Percentiles rank a stretch among this genome's conserved stretches.
Evolutionary conservation across 92 coral and sea anemone genomes (phyloP).

Genomic region (Zoanthus sansibaricus): DNA sequence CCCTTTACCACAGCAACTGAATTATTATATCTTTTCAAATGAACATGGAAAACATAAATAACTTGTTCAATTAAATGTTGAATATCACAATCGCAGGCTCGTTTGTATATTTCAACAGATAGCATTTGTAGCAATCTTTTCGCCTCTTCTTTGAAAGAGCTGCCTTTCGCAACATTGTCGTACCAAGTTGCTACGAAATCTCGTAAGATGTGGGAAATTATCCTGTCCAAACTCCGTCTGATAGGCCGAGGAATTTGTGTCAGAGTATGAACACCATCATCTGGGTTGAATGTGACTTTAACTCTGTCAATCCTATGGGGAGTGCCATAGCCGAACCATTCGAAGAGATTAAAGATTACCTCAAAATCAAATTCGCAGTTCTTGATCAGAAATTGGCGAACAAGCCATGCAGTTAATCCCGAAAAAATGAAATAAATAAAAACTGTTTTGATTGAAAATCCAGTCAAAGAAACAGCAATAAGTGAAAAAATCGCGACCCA

Average conservation of each 20-base stretch:
- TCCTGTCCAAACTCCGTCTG: slow-evolving; percentile 61
- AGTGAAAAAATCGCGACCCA: slow-evolving; percentile 57
- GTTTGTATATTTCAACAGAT: slow-evolving; percentile 75
- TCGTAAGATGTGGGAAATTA: slow-evolving; percentile 73
- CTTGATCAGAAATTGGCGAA: slow-evolving; percentile 66
- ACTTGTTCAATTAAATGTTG: slow-evolving; percentile 79
- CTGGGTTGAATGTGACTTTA: slow-evolving; percentile 48
- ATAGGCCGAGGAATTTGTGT: slow-evolving; percentile 79
- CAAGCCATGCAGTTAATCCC: slow-evolving; percentile 59
- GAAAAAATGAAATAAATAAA: slow-evolving; percentile 50
- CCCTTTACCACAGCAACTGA: slow-evolving; percentile 70
- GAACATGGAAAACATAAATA: slow-evolving; percentile 79
- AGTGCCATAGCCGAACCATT: slow-evolving; percentile 80
- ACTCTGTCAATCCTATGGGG: slow-evolving; percentile 73
- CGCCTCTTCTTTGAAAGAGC: slow-evolving; percentile 76
- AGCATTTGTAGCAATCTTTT: slow-evolving; percentile 72
- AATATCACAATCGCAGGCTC: slow-evolving; percentile 73
- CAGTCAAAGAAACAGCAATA: slow-evolving; percentile 71
- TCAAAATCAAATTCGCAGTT: slow-evolving; percentile 83
- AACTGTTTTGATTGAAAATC: slow-evolving; percentile 70
- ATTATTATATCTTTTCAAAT: slow-evolving; percentile 77
- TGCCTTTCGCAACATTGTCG: slow-evolving; percentile 85
- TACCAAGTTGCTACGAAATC: slow-evolving; percentile 93
- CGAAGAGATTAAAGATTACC: slow-evolving; percentile 72
- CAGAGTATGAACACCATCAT: slow-evolving; percentile 60